Evolutionary conservation across 2,888 invertebrate genomes (phyloP), one percentile per base, ranked within the genome.

Genomic region (Trissoscelio sp.): DNA sequence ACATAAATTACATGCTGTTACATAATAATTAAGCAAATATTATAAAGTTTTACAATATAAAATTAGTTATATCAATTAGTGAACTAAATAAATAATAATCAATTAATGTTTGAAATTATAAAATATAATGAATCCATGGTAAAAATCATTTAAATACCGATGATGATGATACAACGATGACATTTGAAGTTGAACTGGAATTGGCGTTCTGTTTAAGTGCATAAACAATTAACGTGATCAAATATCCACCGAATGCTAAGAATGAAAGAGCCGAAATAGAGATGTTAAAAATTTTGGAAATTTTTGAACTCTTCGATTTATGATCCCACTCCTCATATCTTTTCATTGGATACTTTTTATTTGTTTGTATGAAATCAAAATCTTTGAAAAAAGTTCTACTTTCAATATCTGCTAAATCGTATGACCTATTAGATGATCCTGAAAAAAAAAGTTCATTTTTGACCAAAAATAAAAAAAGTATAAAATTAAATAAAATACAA

Each of bases 181-280:
- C n/a, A n/a, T n/a, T n/a, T n/a, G 67, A 18, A 0, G 91, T 89
- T 11, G 90, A 84, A 0, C 84, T 83, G 39, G 83, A n/a, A 46
- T 82, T 86, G 1, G 87, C 88, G 81, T 95, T 96, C 16, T 94
- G 93, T 87, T 94, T 95, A 64, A 96, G 93, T 0, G 96, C 95
- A 86, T 95, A 95, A 22, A 96, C 95, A 62, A 96, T 94, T 53
- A 97, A 92, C 85, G 96, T 96, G 0, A 97, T 89, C 16, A 97
- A 91, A 88, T 97, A 97, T 0, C 96, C 97, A 0, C 96, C 97
- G 86, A 97, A 97, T 0, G 97, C 97, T 5, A 97, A 91, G 91
- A 97, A 97, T 0, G 97, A 95, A 64, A 97, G 91, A 0, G 96
- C 94, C 0, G 96, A 96, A 7, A 97, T 93, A 0, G 96, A 95